phyloP scores from a whole-genome alignment of 2,888 invertebrate genomes.

The Coelinius sp. region DNA sequence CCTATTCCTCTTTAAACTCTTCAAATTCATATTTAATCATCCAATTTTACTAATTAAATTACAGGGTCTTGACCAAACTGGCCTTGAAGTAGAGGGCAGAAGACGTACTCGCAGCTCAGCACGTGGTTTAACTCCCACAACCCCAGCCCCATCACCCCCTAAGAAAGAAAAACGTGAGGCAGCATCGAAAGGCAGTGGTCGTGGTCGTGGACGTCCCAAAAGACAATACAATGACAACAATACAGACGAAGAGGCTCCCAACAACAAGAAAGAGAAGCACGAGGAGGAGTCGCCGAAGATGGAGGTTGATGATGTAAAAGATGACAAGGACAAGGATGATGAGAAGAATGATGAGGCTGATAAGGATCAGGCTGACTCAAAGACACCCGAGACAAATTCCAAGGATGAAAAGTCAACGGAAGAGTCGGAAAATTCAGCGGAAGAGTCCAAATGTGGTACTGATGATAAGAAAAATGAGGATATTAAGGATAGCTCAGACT shows the following conservation, averaged over 20 bases:
- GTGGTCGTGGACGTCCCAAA: constrained; percentile 68
- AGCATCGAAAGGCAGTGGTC: constrained; percentile 65
- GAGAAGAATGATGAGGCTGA: constrained; percentile 52
- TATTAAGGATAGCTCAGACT: constrained; percentile 65
- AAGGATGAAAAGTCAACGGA: constrained; percentile 61
- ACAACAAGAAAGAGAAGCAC: constrained; percentile 63
- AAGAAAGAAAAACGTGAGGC: constrained; percentile 72
- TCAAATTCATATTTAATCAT: background rate
- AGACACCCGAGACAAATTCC: constrained; percentile 60
- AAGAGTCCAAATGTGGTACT: constrained; percentile 46
- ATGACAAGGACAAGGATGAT: constrained; percentile 59
- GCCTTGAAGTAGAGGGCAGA: constrained; percentile 73
- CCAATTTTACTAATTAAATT: background rate
- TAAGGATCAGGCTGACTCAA: constrained; percentile 50
- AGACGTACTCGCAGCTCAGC: constrained; percentile 75
- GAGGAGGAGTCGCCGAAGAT: constrained; percentile 63
- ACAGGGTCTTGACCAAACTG: constrained; percentile 71
- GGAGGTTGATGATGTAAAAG: constrained; percentile 61
- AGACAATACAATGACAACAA: constrained; percentile 66
- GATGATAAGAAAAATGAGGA: constrained; percentile 62
- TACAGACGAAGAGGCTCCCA: constrained; percentile 61
- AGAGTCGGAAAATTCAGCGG: constrained; percentile 59
- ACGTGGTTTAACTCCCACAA: constrained; percentile 71
- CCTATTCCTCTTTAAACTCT: background rate
- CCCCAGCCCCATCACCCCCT: constrained; percentile 73